Conservation (phyloP, 2,113 vertebrate species). For the Pantherophis guttatus region DNA sequence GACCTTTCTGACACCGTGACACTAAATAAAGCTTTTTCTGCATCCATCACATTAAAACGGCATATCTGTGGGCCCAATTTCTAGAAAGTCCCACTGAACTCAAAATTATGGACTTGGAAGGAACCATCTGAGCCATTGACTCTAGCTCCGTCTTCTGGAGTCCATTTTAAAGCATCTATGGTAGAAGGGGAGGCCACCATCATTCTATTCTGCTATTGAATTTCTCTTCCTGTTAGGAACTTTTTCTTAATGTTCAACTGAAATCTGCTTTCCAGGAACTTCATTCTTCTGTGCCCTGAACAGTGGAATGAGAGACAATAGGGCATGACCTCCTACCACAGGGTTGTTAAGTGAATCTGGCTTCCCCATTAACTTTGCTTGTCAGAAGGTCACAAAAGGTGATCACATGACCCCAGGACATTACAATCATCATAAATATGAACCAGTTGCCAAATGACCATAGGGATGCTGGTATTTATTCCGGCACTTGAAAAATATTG, state of each 20-base stretch:
- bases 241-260: not conserved
- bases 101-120: not conserved
- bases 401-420: too few relatives aligned
- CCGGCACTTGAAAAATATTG: not conserved
- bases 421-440: too few relatives aligned
- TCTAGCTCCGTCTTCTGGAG: not conserved
- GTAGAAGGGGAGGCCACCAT: not conserved
- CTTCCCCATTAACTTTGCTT: too few relatives aligned
- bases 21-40: not conserved
- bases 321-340: not conserved
- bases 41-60: not conserved
- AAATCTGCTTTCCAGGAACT: not conserved
- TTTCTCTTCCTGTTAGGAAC: not conserved
- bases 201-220: not conserved
- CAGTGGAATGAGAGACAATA: not conserved
- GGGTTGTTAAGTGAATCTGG: too few relatives aligned
- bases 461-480: not conserved
- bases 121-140: not conserved
- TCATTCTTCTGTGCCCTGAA: not conserved
- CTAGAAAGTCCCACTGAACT: not conserved
- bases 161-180: not conserved
- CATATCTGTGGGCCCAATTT: too few relatives aligned
- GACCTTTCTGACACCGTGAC: not conserved
- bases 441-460: too few relatives aligned
- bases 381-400: too few relatives aligned